Conservation (phyloP, 2,113 vertebrate genomes). For the Hemiscyllium ocellatum region DNA sequence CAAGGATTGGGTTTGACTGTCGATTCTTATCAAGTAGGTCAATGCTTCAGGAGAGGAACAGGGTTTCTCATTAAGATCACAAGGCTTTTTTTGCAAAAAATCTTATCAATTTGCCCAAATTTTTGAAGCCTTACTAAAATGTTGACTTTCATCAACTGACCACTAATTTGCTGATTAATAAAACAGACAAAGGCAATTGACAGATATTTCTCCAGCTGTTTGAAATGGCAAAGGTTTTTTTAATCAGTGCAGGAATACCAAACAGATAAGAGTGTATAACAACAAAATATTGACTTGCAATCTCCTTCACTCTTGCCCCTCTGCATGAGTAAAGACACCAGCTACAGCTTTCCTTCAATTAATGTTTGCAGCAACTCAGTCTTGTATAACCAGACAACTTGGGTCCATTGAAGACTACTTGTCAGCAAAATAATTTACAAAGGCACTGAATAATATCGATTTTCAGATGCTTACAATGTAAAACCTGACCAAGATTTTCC, state of each 20-base stretch:
- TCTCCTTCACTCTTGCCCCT: neutral
- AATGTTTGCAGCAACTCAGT: neutral
- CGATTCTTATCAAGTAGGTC: neutral
- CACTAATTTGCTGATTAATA: neutral
- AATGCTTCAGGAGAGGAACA: neutral
- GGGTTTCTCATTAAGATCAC: neutral
- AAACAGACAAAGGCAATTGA: neutral
- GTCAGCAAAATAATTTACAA: conserved; percentile 9
- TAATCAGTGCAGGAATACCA: neutral
- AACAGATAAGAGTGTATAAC: neutral
- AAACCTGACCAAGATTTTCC: neutral
- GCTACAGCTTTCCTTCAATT: neutral
- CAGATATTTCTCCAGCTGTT: neutral
- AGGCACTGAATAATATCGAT: neutral
- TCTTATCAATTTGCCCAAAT: neutral
- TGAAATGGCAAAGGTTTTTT: neutral
- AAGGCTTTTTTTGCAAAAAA: neutral
- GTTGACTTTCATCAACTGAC: neutral
- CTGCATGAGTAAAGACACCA: neutral
- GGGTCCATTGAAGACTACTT: neutral
- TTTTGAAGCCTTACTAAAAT: neutral
- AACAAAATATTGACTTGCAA: neutral
- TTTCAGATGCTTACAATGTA: neutral
- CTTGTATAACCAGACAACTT: neutral
- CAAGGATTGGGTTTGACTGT: neutral